Evolutionary conservation across 2,888 invertebrate species (phyloP).

Genomic region (Trissoscelio sp.): DNA sequence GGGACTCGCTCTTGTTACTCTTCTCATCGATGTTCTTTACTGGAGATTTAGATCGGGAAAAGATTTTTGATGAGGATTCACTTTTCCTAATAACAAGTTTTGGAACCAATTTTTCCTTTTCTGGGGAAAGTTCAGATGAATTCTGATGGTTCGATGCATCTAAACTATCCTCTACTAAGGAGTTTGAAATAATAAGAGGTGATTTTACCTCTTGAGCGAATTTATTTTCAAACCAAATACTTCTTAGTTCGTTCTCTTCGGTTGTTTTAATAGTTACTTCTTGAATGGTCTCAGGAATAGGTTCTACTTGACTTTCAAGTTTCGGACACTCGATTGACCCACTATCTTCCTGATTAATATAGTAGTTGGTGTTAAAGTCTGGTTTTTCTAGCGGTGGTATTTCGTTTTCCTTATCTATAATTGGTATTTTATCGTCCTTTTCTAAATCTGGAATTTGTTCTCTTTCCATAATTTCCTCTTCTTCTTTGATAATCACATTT

Average conservation of each 20-base stretch:
- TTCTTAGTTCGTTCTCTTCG: not conserved
- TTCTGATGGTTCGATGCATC: constrained; percentile 33
- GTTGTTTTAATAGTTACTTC: not conserved
- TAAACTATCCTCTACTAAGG: constrained; percentile 7
- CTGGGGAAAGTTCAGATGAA: not conserved
- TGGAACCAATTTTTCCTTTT: constrained; percentile 72
- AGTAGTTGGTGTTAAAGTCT: constrained; percentile 6
- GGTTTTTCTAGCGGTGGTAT: constrained; percentile 31
- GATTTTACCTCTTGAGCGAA: constrained; percentile 24
- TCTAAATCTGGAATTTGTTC: constrained; percentile 19
- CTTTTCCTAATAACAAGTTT: constrained; percentile 78
- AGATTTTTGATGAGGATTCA: constrained; percentile 71
- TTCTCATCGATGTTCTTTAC: constrained; percentile 20
- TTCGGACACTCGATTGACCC: constrained; percentile 57
- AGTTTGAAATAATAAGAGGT: constrained; percentile 20
- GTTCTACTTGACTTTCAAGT: constrained; percentile 52
- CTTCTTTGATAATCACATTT: constrained; percentile 48
- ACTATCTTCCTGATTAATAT: constrained; percentile 23
- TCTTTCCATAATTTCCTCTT: constrained; percentile 30
- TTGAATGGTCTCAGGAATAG: constrained; percentile 7
- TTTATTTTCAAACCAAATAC: constrained; percentile 41
- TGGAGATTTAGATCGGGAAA: constrained; percentile 67
- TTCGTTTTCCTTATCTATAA: constrained; percentile 29
- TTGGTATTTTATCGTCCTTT: constrained; percentile 10
- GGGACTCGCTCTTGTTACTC: constrained; percentile 27